Conservation (phyloP, 1,140 invertebrate genomes). For the Dendrolimus punctatus region DNA sequence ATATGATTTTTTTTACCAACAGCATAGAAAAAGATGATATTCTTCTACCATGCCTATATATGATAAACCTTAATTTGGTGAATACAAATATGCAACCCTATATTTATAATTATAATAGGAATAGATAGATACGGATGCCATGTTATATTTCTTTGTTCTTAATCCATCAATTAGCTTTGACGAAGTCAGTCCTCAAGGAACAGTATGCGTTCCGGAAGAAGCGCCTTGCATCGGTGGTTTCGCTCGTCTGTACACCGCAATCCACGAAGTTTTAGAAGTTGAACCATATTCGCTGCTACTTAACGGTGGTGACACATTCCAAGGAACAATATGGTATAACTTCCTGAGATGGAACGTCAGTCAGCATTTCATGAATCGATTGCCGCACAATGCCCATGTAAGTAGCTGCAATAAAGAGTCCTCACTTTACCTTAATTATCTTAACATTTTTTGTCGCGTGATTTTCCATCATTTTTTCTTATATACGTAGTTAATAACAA, state of each 20-base stretch:
- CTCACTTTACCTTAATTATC: too few species aligned
- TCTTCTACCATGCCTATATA: too few species aligned
- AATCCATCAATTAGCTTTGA: slow-evolving; percentile 75
- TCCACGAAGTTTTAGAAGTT: slow-evolving; percentile 70
- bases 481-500: too few species aligned
- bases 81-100: too few species aligned
- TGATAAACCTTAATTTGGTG: too few species aligned
- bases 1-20: too few species aligned
- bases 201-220: slow-evolving; percentile 71
- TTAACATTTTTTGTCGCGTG: too few species aligned
- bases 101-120: too few species aligned
- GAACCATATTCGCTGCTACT: slow-evolving; percentile 80
- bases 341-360: slow-evolving; percentile 83
- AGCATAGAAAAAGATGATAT: too few species aligned
- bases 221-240: slow-evolving; percentile 81
- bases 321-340: slow-evolving; percentile 90
- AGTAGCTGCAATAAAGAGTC: slow-evolving; percentile 26
- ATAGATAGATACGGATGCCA: too few species aligned
- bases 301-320: slow-evolving; percentile 89
- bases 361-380: slow-evolving; percentile 81
- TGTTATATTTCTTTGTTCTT: not conserved
- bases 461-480: too few species aligned
- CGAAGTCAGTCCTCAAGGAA: slow-evolving; percentile 75
- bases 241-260: slow-evolving; percentile 76
- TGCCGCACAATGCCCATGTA: slow-evolving; percentile 87